Evolutionary conservation across 2,888 invertebrate species (phyloP).

Genomic region (Panorpa germanica): DNA sequence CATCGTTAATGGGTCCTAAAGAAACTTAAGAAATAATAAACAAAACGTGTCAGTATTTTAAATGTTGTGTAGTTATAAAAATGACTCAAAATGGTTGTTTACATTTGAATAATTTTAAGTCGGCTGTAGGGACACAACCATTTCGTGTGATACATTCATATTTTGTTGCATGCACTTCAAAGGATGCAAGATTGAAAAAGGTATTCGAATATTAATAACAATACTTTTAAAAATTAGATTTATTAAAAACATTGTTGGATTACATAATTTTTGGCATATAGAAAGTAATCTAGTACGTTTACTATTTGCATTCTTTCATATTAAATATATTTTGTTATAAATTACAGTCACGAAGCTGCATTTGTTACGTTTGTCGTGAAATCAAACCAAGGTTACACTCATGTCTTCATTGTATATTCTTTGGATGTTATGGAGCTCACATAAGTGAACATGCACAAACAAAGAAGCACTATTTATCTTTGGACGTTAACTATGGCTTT

Average conservation of each 20-base stretch:
- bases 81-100: no score
- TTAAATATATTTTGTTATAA: conserved; percentile 14
- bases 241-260: conserved; percentile 7
- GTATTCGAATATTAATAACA: conserved; percentile 24
- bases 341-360: conserved; percentile 53
- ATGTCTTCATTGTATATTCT: conserved; percentile 81
- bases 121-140: no score
- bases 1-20: no score
- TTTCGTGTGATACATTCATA: conserved; percentile 58
- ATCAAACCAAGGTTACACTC: conserved; percentile 65
- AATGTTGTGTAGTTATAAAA: no score
- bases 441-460: conserved; percentile 69
- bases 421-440: conserved; percentile 78
- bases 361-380: conserved; percentile 66
- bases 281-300: conserved; percentile 2
- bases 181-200: conserved; percentile 67
- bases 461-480: conserved; percentile 65
- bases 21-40: no score
- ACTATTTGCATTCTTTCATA: background rate
- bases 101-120: no score
- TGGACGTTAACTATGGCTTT: conserved; percentile 78
- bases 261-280: background rate
- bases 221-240: conserved; percentile 4
- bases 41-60: no score
- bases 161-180: conserved; percentile 66